Evolutionary conservation across 2,797 vertebrate species (phyloP), one percentile per base, ranked within the genome.

Genomic region (Acipenser oxyrinchus): DNA sequence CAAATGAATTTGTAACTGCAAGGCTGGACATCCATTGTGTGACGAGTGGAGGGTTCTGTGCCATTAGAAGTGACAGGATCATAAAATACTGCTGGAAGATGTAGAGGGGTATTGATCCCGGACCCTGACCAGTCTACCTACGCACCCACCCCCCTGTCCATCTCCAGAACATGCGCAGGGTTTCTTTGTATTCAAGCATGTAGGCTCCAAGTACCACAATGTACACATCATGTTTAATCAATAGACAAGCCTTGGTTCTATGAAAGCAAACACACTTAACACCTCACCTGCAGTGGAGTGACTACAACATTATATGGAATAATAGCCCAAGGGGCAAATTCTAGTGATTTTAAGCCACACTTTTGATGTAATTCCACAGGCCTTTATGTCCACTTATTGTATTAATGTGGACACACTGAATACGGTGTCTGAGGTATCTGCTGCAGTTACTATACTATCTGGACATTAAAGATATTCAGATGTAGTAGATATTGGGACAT

Each of bases 221-320:
- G 53, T 48, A 65, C 48, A 57, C 55, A 65, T 65, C 48, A 65
- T 65, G 12, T 37, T 48, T 37, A 65, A 57, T 53, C 37, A 12
- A 65, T 65, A 48, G 52, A 65, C 12, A n/a, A 3, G 55, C 13
- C 13, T 13, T 2, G 55, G 2, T 58, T 58, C 55, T 58, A 58
- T 58, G 3, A 58, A 58, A 58, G 12, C 10, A 64, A 18, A 8
- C 11, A 12, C 10, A 64, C 15, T 50, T 51, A 64, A 51, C 50
- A 64, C 63, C 63, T 64, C 48, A 1, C 12, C 53, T 53, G 50
- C 63, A 11, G 13, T 64, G 50, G 48, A 52, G 53, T 53, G 51
- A 53, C 50, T 64, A 50, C 13, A 10, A 51, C 7, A 65, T 57
- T 10, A 6, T 66, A 55, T 13, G 18, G 12, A 6, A 60, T n/a